Evolutionary conservation across 2,113 vertebrate genomes (phyloP), one percentile per base, ranked within the genome.

Genomic region (Pseudorhombus dupliciocellatus): DNA sequence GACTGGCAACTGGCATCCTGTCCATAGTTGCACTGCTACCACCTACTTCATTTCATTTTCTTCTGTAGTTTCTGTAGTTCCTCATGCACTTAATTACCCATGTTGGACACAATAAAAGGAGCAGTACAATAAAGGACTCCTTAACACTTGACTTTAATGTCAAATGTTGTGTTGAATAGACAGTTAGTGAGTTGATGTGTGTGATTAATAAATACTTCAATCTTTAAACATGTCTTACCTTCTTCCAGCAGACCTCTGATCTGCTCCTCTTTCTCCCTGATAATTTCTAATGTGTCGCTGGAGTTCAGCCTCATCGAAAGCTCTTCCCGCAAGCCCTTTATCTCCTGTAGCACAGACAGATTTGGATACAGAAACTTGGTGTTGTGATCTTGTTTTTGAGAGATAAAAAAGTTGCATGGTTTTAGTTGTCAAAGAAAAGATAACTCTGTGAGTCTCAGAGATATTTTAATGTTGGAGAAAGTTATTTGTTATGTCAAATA

Each of bases 221-320:
- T 52, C 18, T 0, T 6, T 24, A 25, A 55, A 54, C 18, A 0
- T 26, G 54, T 56, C 54, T 89, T 70, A 97, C 98, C 98, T 93
- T 99, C 97, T 77, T 99, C 97, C 89, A 99, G 91, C 77, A 99
- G 92, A n/a, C 96, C 98, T 92, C 86, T 92, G 85, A 99, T 98
- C 91, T 99, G 98, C 46, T 99, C 97, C 77, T 99, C 97, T 84
- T 98, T 99, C 76, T 99, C 97, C 89, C 91, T 95, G 90, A 99
- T 93, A 66, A 99, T 84, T 77, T 99, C 97, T 57, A 96, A 79
- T 12, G 96, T 98, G 89, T 98, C 95, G 62, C 92, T 95, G 28
- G 95, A 94, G 70, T 98, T 97, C 58, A 98, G 92, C 73, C 97
- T 93, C 30, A 92, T 96, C 16, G 97, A 90, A 80, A 99, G 92